Percentiles rank a stretch among this genome's conserved stretches.
phyloP scores from a whole-genome alignment of 2,888 invertebrate genomes.

The Drosophila monieri region DNA sequence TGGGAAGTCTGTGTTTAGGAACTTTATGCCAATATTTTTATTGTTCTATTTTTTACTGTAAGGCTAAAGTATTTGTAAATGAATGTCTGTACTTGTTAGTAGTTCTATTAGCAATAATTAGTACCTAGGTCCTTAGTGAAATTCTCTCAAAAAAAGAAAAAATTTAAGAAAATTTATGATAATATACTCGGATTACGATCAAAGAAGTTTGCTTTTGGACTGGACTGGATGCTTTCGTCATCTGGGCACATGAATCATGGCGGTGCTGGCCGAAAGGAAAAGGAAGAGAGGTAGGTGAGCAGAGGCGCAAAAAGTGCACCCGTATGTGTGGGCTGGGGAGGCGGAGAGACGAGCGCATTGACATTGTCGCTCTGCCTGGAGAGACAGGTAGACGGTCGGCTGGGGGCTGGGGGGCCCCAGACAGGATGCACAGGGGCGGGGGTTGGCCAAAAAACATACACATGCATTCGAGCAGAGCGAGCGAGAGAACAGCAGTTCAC shows the following conservation, averaged over 20 bases:
- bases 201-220: conserved; percentile 14
- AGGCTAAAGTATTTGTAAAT: conserved; percentile 29
- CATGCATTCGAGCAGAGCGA: conserved; percentile 28
- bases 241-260: conserved; percentile 64
- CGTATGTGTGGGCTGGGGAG: conserved; percentile 7
- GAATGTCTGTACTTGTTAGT: conserved; percentile 56
- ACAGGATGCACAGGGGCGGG: conserved; percentile 53
- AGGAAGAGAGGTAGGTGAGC: conserved; percentile 35
- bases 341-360: conserved; percentile 59
- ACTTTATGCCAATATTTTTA: conserved; percentile 14
- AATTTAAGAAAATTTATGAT: conserved; percentile 12
- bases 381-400: conserved; percentile 61
- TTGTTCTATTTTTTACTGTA: conserved; percentile 24
- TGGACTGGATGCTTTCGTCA: conserved; percentile 50
- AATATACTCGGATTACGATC: conserved; percentile 42
- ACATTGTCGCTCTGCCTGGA: conserved; percentile 67
- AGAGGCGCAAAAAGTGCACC: conserved; percentile 64
- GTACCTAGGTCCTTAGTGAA: conserved; percentile 48
- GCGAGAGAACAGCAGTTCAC: conserved; percentile 9
- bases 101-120: conserved; percentile 54
- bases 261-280: conserved; percentile 39
- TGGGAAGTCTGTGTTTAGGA: conserved; percentile 7
- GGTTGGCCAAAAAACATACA: conserved; percentile 33
- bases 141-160: conserved; percentile 26
- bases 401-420: conserved; percentile 37